Percentiles rank a stretch among this genome's conserved stretches.
These are phyloP conservation scores for Apostichopus californicus DNA, from an alignment of 35 echinoderm and acorn worm genomes.

Conservation along the genomic window DNA sequence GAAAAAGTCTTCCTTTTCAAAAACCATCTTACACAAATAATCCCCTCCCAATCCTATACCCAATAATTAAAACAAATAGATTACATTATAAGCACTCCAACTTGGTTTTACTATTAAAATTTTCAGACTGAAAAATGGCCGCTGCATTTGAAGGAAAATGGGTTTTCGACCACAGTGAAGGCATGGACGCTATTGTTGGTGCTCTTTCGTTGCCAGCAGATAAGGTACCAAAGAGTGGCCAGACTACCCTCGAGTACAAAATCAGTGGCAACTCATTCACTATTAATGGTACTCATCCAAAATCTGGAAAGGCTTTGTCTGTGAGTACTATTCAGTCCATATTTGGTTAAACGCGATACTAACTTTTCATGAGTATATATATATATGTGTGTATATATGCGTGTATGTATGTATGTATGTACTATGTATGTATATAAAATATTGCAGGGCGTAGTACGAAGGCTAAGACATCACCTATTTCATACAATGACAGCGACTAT, in stretches of 20 bases:
- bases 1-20: not conserved
- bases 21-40: not conserved
- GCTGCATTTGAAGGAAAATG: constrained; percentile 39
- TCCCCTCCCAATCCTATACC: not conserved
- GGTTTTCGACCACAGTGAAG: constrained; percentile 40
- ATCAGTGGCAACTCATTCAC: constrained; percentile 29
- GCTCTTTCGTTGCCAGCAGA: constrained; percentile 23
- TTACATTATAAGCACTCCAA: not conserved
- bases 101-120: not conserved
- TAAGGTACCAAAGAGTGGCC: constrained; percentile 42
- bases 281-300: constrained; percentile 19
- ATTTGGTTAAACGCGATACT: not conserved
- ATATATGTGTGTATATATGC: no score
- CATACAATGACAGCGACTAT: no score
- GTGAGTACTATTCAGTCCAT: not conserved
- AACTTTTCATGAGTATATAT: no score
- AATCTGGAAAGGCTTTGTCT: constrained; percentile 2
- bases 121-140: constrained; percentile 14
- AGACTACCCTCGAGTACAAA: constrained; percentile 37
- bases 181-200: constrained; percentile 1
- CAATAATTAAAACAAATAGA: not conserved
- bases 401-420: no score
- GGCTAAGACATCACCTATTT: no score
- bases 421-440: no score
- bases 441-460: no score